These are phyloP conservation scores for Zelostemma sp. DNA, from an alignment of 1,140 invertebrate species.

Conservation along the genomic window DNA sequence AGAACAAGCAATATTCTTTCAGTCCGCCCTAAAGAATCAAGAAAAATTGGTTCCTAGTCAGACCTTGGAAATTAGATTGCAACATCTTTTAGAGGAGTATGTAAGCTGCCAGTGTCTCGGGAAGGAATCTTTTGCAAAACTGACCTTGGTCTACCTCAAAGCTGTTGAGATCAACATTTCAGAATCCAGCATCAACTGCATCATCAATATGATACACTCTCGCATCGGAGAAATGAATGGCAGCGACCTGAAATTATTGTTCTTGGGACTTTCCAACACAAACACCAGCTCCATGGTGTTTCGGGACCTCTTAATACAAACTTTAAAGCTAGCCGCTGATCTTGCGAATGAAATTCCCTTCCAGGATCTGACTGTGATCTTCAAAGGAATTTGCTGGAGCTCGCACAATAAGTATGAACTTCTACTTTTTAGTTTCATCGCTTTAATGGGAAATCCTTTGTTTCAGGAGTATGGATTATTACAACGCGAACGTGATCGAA, in stretches of 20 bases:
- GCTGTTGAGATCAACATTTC: background rate
- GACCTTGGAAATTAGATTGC: background rate
- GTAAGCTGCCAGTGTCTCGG: background rate
- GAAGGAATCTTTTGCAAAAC: background rate
- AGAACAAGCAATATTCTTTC: background rate
- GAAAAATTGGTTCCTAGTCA: background rate
- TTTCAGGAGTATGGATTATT: too few species aligned
- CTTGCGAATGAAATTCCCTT: too few species aligned
- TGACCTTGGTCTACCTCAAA: background rate
- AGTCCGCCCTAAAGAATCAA: background rate
- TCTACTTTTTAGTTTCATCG: too few species aligned
- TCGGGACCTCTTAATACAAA: too few species aligned
- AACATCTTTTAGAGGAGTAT: background rate
- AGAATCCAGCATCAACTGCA: background rate
- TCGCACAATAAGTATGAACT: too few species aligned
- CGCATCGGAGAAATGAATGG: background rate
- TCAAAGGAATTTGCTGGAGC: too few species aligned
- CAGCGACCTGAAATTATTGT: background rate
- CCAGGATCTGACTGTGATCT: too few species aligned
- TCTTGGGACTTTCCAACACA: too few species aligned
- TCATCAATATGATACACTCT: background rate
- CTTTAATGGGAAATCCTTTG: too few species aligned
- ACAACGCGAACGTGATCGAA: slow-evolving; percentile 1
- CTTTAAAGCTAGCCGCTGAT: too few species aligned
- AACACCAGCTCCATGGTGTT: too few species aligned